phyloP scores from a whole-genome alignment of 1,140 invertebrate species.

The Zaprionus kolodkinae region DNA sequence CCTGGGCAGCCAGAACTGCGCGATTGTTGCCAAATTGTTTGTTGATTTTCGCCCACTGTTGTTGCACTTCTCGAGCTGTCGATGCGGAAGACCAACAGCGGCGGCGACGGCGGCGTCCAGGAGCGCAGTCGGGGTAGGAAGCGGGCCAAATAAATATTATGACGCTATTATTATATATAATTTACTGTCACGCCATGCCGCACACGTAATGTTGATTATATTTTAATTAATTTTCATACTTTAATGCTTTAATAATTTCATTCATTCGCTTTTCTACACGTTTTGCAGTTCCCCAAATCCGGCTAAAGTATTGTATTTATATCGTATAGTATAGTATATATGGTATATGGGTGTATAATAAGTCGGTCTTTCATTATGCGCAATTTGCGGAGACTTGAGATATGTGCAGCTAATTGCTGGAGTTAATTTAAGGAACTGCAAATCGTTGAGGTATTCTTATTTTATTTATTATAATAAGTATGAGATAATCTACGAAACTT shows the following conservation, averaged over 20 bases:
- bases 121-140: conserved; percentile 14
- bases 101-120: not conserved
- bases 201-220: conserved; percentile 79
- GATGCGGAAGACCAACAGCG: conserved; percentile 12
- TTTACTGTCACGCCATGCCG: conserved; percentile 74
- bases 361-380: not conserved
- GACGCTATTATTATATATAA: conserved; percentile 76
- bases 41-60: conserved; percentile 38
- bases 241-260: conserved; percentile 77
- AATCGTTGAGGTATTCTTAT: not conserved
- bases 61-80: not conserved
- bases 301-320: not conserved
- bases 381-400: not conserved
- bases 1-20: conserved; percentile 19
- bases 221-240: conserved; percentile 77
- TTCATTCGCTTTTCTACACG: conserved; percentile 31
- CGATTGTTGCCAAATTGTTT: conserved; percentile 43
- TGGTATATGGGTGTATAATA: not conserved
- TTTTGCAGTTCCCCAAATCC: not conserved
- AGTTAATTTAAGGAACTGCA: not conserved
- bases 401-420: not conserved
- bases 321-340: not conserved
- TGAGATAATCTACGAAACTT: too few relatives aligned
- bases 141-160: conserved; percentile 67
- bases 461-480: too few relatives aligned